phyloP scores from a whole-genome alignment of 2,888 invertebrate species.

The Stegophylla sp. region DNA sequence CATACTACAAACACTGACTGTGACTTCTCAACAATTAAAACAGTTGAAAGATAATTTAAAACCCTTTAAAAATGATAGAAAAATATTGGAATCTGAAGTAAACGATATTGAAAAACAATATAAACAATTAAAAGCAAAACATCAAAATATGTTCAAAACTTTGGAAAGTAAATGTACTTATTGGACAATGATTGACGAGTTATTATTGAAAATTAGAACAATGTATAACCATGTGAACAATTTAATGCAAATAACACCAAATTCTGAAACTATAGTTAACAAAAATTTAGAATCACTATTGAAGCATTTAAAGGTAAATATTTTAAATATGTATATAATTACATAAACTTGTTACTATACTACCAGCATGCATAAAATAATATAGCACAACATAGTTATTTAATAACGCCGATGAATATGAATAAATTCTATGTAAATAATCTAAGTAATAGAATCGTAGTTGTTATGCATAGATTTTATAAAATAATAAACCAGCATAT shows the following conservation, averaged over 20 bases:
- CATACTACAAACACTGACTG: not conserved
- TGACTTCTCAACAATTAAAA: constrained; percentile 52
- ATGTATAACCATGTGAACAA: constrained; percentile 12
- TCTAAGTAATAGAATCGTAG: too few relatives aligned
- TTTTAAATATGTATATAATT: not conserved
- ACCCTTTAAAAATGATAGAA: constrained; percentile 58
- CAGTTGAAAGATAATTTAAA: constrained; percentile 60
- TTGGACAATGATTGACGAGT: constrained; percentile 45
- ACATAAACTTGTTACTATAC: too few relatives aligned
- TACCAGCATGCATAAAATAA: too few relatives aligned
- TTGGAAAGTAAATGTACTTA: constrained; percentile 48
- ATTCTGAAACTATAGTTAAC: not conserved
- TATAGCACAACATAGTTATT: too few relatives aligned
- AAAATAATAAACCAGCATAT: too few relatives aligned
- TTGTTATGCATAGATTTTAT: not conserved
- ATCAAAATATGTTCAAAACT: constrained; percentile 57
- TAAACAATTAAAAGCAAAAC: constrained; percentile 61
- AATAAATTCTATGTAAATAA: too few relatives aligned
- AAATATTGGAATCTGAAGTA: constrained; percentile 40
- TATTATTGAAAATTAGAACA: constrained; percentile 23
- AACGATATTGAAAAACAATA: constrained; percentile 53
- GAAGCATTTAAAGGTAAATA: constrained; percentile 46
- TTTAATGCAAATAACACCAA: not conserved
- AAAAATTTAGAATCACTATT: constrained; percentile 21
- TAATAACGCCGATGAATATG: too few relatives aligned